Evolutionary conservation across 2,113 vertebrate genomes (phyloP).

Genomic region (Argyrosomus japonicus): DNA sequence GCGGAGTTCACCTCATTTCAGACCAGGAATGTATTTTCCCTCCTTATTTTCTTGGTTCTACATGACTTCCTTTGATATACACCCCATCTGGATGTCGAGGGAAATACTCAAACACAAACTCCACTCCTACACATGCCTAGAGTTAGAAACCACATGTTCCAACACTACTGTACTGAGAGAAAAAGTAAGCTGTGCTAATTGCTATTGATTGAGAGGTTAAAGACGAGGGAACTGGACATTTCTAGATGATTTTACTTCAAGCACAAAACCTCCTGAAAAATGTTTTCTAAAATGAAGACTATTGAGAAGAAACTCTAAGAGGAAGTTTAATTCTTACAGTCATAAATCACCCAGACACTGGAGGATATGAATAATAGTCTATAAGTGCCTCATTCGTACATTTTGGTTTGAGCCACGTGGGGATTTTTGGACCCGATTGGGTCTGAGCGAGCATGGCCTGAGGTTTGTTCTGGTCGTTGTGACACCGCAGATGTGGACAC

Average conservation of each 20-base stretch:
- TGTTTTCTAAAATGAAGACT: conserved; percentile 34
- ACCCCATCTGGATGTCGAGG: conserved; percentile 75
- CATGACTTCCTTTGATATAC: conserved; percentile 79
- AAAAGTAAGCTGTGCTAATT: conserved; percentile 67
- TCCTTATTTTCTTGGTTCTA: conserved; percentile 80
- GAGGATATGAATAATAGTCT: conserved; percentile 52
- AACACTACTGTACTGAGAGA: conserved; percentile 46
- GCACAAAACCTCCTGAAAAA: conserved; percentile 17
- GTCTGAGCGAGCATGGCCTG: background rate
- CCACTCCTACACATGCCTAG: conserved; percentile 53
- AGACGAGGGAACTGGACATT: conserved; percentile 19
- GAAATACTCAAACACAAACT: conserved; percentile 70
- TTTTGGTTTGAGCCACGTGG: conserved; percentile 29
- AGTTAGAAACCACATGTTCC: conserved; percentile 69
- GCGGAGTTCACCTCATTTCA: conserved; percentile 72
- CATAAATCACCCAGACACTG: conserved; percentile 64
- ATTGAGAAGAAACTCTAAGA: conserved; percentile 34
- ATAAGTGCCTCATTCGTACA: conserved; percentile 54
- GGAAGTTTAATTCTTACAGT: conserved; percentile 59
- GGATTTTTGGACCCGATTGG: conserved; percentile 8
- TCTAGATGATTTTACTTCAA: conserved; percentile 30
- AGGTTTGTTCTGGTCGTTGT: conserved; percentile 6
- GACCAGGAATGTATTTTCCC: conserved; percentile 72
- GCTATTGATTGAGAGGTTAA: conserved; percentile 72
- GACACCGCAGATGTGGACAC: conserved; percentile 28